These are phyloP conservation scores for Thamnaconus septentrionalis DNA, from an alignment of 2,113 vertebrate species.

Conservation along the genomic window DNA sequence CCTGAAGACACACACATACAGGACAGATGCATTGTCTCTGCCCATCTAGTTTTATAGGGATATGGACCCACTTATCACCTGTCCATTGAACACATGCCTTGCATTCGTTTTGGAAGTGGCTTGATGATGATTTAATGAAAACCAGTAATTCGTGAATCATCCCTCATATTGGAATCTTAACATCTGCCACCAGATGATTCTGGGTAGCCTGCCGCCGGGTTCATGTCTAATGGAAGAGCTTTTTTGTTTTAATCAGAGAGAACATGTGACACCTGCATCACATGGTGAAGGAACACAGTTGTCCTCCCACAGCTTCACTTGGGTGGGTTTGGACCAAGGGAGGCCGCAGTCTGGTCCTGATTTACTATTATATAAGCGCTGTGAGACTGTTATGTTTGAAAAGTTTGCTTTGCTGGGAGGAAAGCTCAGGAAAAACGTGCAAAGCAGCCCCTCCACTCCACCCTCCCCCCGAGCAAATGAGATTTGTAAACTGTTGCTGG, in stretches of 20 bases:
- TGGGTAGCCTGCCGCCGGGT: constrained; percentile 14
- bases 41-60: too few species aligned
- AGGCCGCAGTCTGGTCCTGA: constrained; percentile 57
- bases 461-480: constrained; percentile 24
- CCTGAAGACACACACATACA: background rate
- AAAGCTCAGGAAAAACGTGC: constrained; percentile 36
- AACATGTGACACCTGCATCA: constrained; percentile 46
- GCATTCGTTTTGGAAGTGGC: constrained; percentile 11
- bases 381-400: constrained; percentile 56
- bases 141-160: constrained; percentile 22
- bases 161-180: constrained; percentile 16
- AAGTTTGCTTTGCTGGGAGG: constrained; percentile 37
- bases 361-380: constrained; percentile 65
- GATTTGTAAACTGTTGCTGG: constrained; percentile 43
- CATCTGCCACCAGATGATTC: constrained; percentile 7
- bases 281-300: constrained; percentile 18
- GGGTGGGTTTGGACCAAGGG: constrained; percentile 49
- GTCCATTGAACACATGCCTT: constrained; percentile 5
- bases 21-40: background rate
- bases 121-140: constrained; percentile 28
- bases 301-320: constrained; percentile 33
- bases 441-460: constrained; percentile 16
- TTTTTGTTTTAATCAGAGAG: constrained; percentile 25
- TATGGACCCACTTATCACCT: background rate
- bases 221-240: constrained; percentile 14